Evolutionary conservation across 2,797 vertebrate genomes (phyloP), one percentile per base, ranked within the genome.

Genomic region (Heteromormyrus szaboi): DNA sequence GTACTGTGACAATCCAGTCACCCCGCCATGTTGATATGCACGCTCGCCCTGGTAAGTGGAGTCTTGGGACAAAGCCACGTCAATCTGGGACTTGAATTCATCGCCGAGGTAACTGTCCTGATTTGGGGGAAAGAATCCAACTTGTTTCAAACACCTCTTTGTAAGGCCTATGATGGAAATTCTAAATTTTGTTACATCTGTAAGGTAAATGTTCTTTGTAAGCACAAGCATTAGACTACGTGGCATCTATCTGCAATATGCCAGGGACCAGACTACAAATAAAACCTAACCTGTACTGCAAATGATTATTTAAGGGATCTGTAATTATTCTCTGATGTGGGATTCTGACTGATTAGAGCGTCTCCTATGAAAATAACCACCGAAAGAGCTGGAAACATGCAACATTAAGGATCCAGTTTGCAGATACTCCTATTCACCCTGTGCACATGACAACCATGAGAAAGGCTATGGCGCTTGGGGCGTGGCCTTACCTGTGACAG

Each of bases 1-100:
- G 95, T 99, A 99, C 98, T 99, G 99, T 96, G 98, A 99, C 97
- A 99, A 97, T 94, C 99, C 99, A 88, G 98, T 98, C 96, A 99
- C 98, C 91, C 99, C 98, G 88, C 98, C 98, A 89, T 99, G 99
- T 95, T 99, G 99, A 96, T 99, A 99, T 0, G 99, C 99, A 90
- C 99, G 97, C 95, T 99, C 99, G 56, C 99, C 99, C 96, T 99
- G 99, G 96, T 99, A 99, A 19, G 99, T 99, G 9, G 99, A 99
- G 94, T 99, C 99, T 95, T 99, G 99, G 54, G 98, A 99, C 95
- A 99, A 95, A 4, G 98, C 99, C 96, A 99, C 98, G 1, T 99
- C 99, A 12, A 99, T 99, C 95, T 99, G 99, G 89, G 99, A 99
- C 94, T 99, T 99, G 95, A 99, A 99, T 96, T 99, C 99, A 90